A percentile compares a stretch with the other conserved stretches of the same genome.
phyloP scores from a whole-genome alignment of 2,113 vertebrate genomes.

The Strix uralensis region DNA sequence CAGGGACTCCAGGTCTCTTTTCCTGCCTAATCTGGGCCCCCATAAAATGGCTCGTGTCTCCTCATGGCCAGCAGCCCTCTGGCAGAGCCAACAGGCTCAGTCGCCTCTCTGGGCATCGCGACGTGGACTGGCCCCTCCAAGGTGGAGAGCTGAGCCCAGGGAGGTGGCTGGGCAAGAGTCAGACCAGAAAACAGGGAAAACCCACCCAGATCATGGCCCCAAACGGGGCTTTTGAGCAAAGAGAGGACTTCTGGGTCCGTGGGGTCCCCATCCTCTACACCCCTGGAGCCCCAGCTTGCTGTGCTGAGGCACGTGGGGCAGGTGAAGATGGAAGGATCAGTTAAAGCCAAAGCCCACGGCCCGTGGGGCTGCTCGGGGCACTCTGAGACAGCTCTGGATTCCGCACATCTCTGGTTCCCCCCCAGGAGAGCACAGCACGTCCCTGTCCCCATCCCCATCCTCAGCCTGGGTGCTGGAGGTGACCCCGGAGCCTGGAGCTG shows the following conservation, averaged over 20 bases:
- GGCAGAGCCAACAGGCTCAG: neutral
- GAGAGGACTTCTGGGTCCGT: neutral
- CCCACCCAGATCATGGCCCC: neutral
- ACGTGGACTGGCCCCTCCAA: neutral
- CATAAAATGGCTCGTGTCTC: neutral
- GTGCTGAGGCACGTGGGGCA: accelerated
- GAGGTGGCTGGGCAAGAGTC: neutral
- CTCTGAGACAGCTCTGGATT: neutral
- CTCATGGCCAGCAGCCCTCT: neutral
- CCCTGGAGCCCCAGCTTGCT: neutral
- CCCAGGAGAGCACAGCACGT: neutral
- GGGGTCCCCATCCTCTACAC: neutral
- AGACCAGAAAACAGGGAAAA: neutral
- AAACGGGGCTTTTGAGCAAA: neutral
- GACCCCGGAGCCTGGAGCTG: neutral
- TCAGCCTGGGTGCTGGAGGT: neutral
- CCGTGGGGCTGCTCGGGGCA: accelerated
- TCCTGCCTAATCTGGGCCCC: neutral
- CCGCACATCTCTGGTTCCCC: accelerated
- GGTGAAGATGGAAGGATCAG: accelerated
- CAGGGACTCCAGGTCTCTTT: neutral
- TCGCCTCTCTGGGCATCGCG: neutral
- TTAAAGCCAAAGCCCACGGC: neutral
- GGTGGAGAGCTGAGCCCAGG: neutral
- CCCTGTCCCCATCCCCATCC: neutral